These are phyloP conservation scores for Athrips mouffetella DNA, from an alignment of 2,888 invertebrate genomes.

Conservation along the genomic window DNA sequence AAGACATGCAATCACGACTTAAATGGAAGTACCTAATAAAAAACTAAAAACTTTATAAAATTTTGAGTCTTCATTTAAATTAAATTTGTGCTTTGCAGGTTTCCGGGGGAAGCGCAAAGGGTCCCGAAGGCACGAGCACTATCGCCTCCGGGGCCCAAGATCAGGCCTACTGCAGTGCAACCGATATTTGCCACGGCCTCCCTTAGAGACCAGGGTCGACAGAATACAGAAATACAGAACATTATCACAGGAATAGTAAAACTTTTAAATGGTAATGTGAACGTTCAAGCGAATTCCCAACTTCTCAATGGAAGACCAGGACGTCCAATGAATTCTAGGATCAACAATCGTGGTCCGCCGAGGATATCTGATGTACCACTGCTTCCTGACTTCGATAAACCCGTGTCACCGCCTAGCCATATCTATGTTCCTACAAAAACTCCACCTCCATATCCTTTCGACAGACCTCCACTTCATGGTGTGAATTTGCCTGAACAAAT, in stretches of 20 bases:
- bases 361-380: conserved; percentile 88
- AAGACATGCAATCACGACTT: no score
- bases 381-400: conserved; percentile 81
- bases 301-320: conserved; percentile 77
- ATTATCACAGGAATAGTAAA: conserved; percentile 94
- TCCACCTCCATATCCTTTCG: conserved; percentile 87
- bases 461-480: conserved; percentile 82
- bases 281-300: conserved; percentile 87
- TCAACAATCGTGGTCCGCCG: conserved; percentile 94
- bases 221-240: conserved; percentile 87
- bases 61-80: no score
- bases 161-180: conserved; percentile 74
- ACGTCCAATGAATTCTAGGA: conserved; percentile 85
- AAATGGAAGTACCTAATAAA: no score
- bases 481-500: conserved; percentile 86
- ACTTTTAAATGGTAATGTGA: conserved; percentile 91
- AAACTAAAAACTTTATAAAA: no score
- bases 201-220: conserved; percentile 65
- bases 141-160: conserved; percentile 83
- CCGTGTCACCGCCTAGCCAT: conserved; percentile 67
- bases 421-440: conserved; percentile 69
- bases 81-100: conserved; percentile 29
- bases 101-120: conserved; percentile 87
- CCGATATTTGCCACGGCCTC: conserved; percentile 74
- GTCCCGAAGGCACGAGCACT: conserved; percentile 84